Conservation (phyloP, 2,113 vertebrate species). For the Megaptera novaeangliae region DNA sequence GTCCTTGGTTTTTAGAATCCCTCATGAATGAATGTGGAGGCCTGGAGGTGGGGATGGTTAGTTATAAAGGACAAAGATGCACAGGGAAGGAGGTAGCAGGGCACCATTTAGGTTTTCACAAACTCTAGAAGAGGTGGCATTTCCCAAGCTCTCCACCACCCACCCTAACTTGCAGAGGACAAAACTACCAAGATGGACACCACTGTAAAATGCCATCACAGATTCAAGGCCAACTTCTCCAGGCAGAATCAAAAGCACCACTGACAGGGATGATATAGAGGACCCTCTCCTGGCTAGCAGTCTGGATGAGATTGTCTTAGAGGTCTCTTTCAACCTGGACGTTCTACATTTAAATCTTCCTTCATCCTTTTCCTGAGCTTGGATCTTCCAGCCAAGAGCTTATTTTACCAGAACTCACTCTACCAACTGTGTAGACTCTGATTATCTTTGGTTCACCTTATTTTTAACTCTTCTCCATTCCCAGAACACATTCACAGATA, state of each 20-base stretch:
- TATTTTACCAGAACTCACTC: background rate
- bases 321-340: background rate
- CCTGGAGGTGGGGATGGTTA: background rate
- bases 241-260: background rate
- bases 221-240: background rate
- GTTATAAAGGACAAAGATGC: background rate
- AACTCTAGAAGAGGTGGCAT: background rate
- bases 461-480: background rate
- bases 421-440: too few relatives aligned
- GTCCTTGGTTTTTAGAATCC: background rate
- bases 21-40: background rate
- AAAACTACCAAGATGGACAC: background rate
- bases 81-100: background rate
- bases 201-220: fast-evolving
- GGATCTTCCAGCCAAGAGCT: background rate
- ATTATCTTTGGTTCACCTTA: background rate
- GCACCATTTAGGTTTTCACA: background rate
- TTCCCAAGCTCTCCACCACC: background rate
- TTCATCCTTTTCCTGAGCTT: background rate
- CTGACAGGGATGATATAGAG: too few relatives aligned
- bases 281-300: background rate
- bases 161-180: background rate
- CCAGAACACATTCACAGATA: background rate
- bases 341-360: background rate
- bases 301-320: background rate